phyloP scores from a whole-genome alignment of 2,888 invertebrate genomes.

The Drosophila robusta region DNA sequence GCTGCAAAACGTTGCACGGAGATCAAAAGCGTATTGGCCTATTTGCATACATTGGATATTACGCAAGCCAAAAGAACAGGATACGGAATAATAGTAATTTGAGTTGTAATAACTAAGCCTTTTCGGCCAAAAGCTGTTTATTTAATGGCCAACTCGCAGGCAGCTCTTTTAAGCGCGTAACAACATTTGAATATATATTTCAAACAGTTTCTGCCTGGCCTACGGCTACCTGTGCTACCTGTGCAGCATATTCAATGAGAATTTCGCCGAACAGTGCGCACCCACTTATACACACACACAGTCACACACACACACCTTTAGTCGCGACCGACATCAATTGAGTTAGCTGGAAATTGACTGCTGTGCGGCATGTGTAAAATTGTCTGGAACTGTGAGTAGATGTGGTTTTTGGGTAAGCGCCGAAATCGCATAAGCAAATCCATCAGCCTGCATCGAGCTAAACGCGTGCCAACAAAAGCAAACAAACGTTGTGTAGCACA shows the following conservation, averaged over 20 bases:
- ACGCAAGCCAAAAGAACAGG: constrained; percentile 30
- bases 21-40: constrained; percentile 51
- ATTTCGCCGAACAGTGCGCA: constrained; percentile 37
- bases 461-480: constrained; percentile 26
- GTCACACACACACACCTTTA: neutral
- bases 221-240: constrained; percentile 36
- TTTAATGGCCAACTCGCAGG: constrained; percentile 32
- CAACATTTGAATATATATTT: constrained; percentile 60
- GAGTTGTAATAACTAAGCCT: constrained; percentile 34
- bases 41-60: constrained; percentile 55
- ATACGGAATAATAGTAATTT: constrained; percentile 1
- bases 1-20: constrained; percentile 2
- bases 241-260: constrained; percentile 60
- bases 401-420: constrained; percentile 31
- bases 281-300: neutral
- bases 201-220: constrained; percentile 34
- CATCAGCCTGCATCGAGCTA: constrained; percentile 20
- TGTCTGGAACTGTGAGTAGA: constrained; percentile 29
- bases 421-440: constrained; percentile 18
- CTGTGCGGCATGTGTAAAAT: constrained; percentile 27
- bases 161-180: constrained; percentile 32
- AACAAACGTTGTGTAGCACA: constrained; percentile 13
- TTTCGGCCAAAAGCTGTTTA: constrained; percentile 38
- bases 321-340: constrained; percentile 25
- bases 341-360: constrained; percentile 47